These are phyloP conservation scores for Spatulosminthurus flaviceps DNA, from an alignment of 2,888 invertebrate genomes.

Conservation along the genomic window DNA sequence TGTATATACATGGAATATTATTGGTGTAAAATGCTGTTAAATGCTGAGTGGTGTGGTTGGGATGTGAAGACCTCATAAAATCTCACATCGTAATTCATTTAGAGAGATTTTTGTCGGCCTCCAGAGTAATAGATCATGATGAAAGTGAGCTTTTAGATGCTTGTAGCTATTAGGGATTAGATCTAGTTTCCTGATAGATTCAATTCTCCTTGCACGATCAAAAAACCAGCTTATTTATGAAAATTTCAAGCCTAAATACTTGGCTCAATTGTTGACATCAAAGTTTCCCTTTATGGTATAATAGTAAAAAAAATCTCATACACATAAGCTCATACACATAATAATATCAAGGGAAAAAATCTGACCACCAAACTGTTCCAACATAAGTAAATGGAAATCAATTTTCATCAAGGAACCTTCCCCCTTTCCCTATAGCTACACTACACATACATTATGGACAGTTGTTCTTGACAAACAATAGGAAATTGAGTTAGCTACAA, in stretches of 20 bases:
- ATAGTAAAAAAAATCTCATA: too few species aligned
- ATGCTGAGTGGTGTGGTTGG: not conserved
- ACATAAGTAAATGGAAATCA: slow-evolving; percentile 6
- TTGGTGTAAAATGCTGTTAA: not conserved
- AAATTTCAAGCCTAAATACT: slow-evolving; percentile 1
- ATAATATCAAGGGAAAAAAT: too few species aligned
- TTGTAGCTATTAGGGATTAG: slow-evolving; percentile 24
- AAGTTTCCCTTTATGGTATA: too few species aligned
- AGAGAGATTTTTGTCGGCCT: slow-evolving; percentile 39
- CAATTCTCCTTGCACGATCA: not conserved
- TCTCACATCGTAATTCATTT: slow-evolving; percentile 47
- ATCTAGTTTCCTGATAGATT: slow-evolving; percentile 16
- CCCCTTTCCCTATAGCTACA: not conserved
- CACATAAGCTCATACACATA: too few species aligned
- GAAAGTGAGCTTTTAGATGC: slow-evolving; percentile 15
- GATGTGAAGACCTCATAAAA: not conserved
- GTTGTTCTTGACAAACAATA: not conserved
- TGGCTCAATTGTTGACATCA: not conserved
- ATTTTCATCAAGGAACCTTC: not conserved
- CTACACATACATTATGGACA: too few species aligned
- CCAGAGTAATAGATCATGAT: slow-evolving; percentile 27
- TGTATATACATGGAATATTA: too few species aligned
- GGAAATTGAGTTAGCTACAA: not conserved
- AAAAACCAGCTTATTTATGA: not conserved
- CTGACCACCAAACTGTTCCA: slow-evolving; percentile 16